These are phyloP conservation scores for Trachymyrmex cornetzi DNA, from an alignment of 1,140 invertebrate genomes.

Conservation along the genomic window DNA sequence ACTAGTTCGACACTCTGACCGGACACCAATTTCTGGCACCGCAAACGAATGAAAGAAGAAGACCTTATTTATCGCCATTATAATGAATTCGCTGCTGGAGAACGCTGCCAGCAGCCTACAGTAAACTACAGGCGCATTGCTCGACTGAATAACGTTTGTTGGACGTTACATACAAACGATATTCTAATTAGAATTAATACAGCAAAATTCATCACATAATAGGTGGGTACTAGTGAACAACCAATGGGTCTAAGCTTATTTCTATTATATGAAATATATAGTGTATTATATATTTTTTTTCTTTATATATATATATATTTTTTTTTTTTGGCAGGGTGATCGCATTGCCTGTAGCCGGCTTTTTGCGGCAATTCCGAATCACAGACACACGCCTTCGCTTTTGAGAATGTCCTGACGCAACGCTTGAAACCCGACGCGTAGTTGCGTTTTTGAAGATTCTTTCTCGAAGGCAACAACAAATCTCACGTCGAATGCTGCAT, in stretches of 20 bases:
- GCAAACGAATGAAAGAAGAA: slow-evolving; percentile 65
- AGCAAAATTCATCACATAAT: slow-evolving; percentile 29
- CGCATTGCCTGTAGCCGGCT: slow-evolving; percentile 39
- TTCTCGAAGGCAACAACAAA: slow-evolving; percentile 8
- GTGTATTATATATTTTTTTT: background rate
- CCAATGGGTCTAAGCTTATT: background rate
- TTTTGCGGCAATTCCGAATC: slow-evolving; percentile 62
- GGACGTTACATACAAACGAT: slow-evolving; percentile 12
- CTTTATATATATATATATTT: background rate
- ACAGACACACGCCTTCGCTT: slow-evolving; percentile 69
- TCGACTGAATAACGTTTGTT: slow-evolving; percentile 12
- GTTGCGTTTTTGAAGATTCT: background rate
- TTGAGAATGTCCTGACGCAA: slow-evolving; percentile 27
- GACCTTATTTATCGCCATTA: slow-evolving; percentile 45
- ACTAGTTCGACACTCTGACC: slow-evolving; percentile 84
- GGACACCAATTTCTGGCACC: slow-evolving; percentile 68
- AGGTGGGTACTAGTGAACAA: background rate
- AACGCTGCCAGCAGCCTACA: slow-evolving; percentile 7
- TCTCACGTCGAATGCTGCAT: background rate
- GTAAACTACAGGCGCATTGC: background rate
- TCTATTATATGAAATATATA: slow-evolving; percentile 9
- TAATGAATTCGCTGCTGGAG: slow-evolving; percentile 27
- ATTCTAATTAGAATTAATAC: slow-evolving; percentile 31
- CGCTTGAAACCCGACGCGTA: background rate
- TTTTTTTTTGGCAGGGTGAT: slow-evolving; percentile 5